Evolutionary conservation across 2,888 invertebrate genomes (phyloP).

Genomic region (Clepsis dumicolana): DNA sequence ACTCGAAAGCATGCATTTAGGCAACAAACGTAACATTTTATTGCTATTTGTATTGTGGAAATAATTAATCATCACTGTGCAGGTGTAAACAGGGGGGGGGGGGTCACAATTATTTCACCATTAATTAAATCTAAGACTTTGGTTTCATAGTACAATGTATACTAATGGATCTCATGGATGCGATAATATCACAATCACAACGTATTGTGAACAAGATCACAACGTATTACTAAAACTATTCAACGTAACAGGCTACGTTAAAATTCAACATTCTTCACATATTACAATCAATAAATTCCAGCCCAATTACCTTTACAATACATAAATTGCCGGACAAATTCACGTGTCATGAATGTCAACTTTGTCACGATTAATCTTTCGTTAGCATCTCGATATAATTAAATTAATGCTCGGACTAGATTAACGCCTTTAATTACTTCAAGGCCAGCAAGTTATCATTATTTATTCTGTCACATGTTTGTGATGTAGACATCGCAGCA

Average conservation of each 20-base stretch:
- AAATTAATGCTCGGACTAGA: constrained; percentile 37
- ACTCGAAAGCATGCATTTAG: not conserved
- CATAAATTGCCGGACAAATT: constrained; percentile 32
- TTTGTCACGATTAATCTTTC: constrained; percentile 33
- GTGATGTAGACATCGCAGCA: constrained; percentile 29
- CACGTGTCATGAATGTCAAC: constrained; percentile 31
- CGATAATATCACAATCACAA: no score
- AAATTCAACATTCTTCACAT: not conserved
- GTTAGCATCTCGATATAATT: constrained; percentile 39
- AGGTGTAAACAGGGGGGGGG: not conserved
- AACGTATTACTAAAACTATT: not conserved
- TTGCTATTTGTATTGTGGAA: not conserved
- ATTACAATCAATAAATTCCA: not conserved
- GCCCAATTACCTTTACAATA: not conserved
- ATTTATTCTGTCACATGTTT: constrained; percentile 32
- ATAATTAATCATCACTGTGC: not conserved
- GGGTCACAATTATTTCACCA: not conserved
- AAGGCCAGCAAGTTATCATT: constrained; percentile 30
- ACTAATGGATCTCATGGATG: no score
- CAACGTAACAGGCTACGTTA: not conserved
- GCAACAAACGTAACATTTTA: not conserved
- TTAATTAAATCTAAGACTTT: no score
- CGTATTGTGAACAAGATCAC: not conserved
- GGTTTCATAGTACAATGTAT: no score
- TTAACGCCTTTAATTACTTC: constrained; percentile 40